Conservation (phyloP, 2,797 vertebrate species). For the Pseudotriccus pelzelni region DNA sequence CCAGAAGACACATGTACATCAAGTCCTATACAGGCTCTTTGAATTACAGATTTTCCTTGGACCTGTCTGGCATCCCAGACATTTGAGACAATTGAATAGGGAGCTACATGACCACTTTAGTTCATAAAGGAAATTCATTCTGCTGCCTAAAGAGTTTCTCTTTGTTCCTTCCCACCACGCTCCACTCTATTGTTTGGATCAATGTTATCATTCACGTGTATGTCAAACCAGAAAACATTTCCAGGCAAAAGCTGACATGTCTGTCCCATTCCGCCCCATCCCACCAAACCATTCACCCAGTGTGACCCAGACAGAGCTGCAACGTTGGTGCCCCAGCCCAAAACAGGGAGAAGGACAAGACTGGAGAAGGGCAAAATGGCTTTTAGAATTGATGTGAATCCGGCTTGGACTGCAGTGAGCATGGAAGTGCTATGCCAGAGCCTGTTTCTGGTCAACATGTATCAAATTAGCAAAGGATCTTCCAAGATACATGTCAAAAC, state of each 20-base stretch:
- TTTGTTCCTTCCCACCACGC: not conserved
- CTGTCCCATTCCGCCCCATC: not conserved
- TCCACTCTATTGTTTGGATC: not conserved
- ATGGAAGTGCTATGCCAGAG: accelerated
- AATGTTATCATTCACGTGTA: not conserved
- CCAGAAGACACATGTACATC: not conserved
- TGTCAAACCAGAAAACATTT: not conserved
- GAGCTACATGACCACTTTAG: not conserved
- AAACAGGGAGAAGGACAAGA: not conserved
- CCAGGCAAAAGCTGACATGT: not conserved
- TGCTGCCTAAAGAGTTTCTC: not conserved
- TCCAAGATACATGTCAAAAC: not conserved
- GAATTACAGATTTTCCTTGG: not conserved
- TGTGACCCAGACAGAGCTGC: not conserved
- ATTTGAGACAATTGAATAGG: not conserved
- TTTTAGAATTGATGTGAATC: not conserved
- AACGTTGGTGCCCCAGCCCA: not conserved
- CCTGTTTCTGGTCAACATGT: not conserved
- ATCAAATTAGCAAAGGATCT: not conserved
- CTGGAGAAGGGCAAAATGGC: not conserved
- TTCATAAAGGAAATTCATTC: not conserved
- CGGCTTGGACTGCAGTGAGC: not conserved
- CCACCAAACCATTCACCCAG: not conserved
- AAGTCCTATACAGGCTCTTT: not conserved
- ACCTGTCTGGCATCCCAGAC: not conserved